A percentile compares a stretch with the other conserved stretches of the same genome.
Conservation (phyloP, 2,113 vertebrate genomes). For the Seriola aureovittata region DNA sequence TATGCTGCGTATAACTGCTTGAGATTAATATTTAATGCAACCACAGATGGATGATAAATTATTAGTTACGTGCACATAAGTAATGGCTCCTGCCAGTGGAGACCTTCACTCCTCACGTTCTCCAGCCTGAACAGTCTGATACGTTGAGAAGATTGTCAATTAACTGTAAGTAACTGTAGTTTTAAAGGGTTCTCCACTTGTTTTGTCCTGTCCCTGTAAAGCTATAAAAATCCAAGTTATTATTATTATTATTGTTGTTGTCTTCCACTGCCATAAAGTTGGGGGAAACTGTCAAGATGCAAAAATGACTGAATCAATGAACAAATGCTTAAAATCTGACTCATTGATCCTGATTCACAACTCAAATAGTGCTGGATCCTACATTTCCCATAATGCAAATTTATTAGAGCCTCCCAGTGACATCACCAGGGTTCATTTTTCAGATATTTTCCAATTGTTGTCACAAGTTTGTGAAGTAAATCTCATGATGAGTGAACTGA, state of each 20-base stretch:
- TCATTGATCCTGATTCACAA: background rate
- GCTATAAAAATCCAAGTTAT: too few relatives aligned
- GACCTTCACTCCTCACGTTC: slow-evolving; percentile 1
- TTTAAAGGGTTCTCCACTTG: background rate
- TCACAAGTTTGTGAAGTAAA: slow-evolving; percentile 1
- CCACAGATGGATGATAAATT: slow-evolving; percentile 39
- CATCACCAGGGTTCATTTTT: background rate
- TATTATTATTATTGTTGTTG: too few relatives aligned
- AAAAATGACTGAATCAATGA: background rate
- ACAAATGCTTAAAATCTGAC: background rate
- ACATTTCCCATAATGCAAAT: background rate
- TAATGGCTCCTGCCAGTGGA: slow-evolving; percentile 26
- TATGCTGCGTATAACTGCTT: slow-evolving; percentile 27
- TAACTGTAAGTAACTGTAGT: background rate
- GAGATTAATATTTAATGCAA: slow-evolving; percentile 42
- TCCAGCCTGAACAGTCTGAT: slow-evolving; percentile 20
- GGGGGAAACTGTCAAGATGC: background rate
- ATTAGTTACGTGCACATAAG: slow-evolving; percentile 41
- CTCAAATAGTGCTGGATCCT: background rate
- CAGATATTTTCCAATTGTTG: too few relatives aligned
- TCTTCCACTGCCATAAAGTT: background rate
- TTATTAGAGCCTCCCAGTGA: background rate
- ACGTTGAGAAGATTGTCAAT: background rate
- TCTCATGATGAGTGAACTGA: slow-evolving; percentile 1
- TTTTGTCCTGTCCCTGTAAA: background rate